These are phyloP conservation scores for Galendromus occidentalis DNA, from an alignment of 1,140 invertebrate species.

Conservation along the genomic window DNA sequence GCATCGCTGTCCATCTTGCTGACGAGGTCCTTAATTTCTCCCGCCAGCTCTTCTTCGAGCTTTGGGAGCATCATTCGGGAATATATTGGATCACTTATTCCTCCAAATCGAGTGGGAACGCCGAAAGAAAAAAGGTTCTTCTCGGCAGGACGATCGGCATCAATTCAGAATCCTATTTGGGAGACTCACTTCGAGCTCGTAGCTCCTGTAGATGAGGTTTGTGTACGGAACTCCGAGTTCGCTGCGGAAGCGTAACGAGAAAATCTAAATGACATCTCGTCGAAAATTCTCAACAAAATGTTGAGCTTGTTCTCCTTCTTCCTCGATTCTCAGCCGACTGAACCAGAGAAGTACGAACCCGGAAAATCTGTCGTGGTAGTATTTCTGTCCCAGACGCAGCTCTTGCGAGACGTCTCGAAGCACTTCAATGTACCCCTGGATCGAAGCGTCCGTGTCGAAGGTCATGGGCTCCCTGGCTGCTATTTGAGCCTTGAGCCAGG, in stretches of 20 bases:
- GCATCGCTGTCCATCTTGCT: neutral
- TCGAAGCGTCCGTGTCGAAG: neutral
- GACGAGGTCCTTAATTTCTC: neutral
- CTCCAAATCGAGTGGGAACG: no score
- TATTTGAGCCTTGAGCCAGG: neutral
- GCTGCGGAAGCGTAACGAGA: conserved; percentile 35
- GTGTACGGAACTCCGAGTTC: conserved; percentile 63
- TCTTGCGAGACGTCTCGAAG: neutral
- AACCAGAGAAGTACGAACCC: neutral
- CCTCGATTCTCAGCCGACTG: neutral
- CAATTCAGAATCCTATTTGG: conserved; percentile 25
- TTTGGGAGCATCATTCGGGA: neutral
- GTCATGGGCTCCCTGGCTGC: neutral
- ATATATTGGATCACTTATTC: no score
- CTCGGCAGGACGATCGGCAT: neutral
- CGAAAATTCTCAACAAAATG: neutral
- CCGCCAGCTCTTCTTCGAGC: neutral
- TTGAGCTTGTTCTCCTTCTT: neutral
- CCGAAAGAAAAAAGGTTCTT: no score
- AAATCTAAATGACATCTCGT: neutral
- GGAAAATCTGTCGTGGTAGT: neutral
- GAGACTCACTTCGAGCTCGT: conserved; percentile 54
- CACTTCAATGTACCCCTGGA: neutral
- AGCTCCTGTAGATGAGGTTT: conserved; percentile 55
- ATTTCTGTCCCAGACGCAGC: conserved; percentile 1